A percentile compares a stretch with the other conserved stretches of the same genome.
These are phyloP conservation scores for Hymenopus coronatus DNA, from an alignment of 2,888 invertebrate species.

Conservation along the genomic window DNA sequence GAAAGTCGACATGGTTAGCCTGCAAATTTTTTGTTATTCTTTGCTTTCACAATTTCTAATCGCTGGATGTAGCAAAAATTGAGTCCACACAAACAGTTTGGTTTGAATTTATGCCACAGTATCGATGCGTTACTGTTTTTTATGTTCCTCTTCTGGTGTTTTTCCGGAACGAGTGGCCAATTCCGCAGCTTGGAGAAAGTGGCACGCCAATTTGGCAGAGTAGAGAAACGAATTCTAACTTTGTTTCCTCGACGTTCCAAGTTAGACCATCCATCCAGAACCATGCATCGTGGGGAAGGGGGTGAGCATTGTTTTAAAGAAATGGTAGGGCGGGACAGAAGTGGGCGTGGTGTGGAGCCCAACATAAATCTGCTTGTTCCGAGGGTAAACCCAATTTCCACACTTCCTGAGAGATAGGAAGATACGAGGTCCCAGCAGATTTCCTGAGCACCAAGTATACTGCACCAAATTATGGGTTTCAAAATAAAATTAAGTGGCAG, in stretches of 20 bases:
- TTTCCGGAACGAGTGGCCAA: background rate
- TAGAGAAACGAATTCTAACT: background rate
- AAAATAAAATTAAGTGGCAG: background rate
- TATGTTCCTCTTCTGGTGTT: background rate
- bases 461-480: background rate
- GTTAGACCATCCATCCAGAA: background rate
- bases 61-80: too few species aligned
- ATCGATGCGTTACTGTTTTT: background rate
- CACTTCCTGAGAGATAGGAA: conserved; percentile 7
- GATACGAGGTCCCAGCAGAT: background rate
- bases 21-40: too few species aligned
- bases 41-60: too few species aligned
- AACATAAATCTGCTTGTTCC: conserved; percentile 5
- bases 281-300: background rate
- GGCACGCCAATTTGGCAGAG: background rate
- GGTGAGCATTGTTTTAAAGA: conserved; percentile 13
- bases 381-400: conserved; percentile 19
- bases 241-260: background rate
- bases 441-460: conserved; percentile 7
- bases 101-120: too few species aligned
- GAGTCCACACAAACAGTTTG: too few species aligned
- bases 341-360: background rate
- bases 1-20: too few species aligned
- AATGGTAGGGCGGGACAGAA: conserved; percentile 8
- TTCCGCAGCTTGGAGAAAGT: background rate